A percentile compares a stretch with the other conserved stretches of the same genome.
Evolutionary conservation across 2,113 vertebrate genomes (phyloP).

Genomic region (Prionailurus bengalensis): DNA sequence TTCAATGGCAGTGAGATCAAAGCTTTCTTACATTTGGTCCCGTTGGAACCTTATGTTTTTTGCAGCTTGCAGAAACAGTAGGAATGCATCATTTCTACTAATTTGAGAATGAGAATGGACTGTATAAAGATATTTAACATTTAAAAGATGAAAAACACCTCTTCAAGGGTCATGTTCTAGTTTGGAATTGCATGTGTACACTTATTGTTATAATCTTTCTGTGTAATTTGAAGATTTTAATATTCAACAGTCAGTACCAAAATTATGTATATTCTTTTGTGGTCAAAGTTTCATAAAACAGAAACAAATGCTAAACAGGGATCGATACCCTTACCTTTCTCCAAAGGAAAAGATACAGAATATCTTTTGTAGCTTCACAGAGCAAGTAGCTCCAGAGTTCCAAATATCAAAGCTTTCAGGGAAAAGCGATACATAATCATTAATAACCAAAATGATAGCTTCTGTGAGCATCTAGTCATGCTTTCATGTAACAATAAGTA

Average conservation of each 20-base stretch:
- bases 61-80: not conserved
- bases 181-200: not conserved
- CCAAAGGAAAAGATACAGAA: conserved; percentile 27
- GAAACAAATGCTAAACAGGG: not conserved
- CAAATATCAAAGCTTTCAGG: not conserved
- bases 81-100: conserved; percentile 12
- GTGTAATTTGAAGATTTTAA: not conserved
- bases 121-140: conserved; percentile 6
- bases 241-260: not conserved
- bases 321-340: not conserved
- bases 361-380: not conserved
- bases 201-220: not conserved
- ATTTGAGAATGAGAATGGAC: not conserved
- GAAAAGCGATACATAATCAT: not conserved
- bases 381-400: not conserved
- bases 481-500: not conserved
- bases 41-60: not conserved
- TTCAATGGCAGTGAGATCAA: not conserved
- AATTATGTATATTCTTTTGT: conserved; percentile 8
- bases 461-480: not conserved
- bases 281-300: not conserved
- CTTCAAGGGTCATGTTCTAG: not conserved
- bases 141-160: not conserved
- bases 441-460: not conserved
- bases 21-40: not conserved